phyloP scores from a whole-genome alignment of 2,888 invertebrate genomes.

The Ceriagrion tenellum region DNA sequence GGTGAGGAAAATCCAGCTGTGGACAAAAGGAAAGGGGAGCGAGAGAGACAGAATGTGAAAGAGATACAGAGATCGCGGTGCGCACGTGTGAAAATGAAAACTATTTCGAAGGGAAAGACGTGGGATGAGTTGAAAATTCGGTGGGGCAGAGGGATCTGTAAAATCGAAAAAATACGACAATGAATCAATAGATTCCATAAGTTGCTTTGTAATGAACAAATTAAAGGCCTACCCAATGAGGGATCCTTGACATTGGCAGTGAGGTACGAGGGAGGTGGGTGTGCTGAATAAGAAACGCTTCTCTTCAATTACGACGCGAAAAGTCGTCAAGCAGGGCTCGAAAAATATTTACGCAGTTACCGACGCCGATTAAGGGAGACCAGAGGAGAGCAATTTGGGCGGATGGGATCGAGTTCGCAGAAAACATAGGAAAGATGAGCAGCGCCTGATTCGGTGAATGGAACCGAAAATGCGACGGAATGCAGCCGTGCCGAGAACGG shows the following conservation, averaged over 20 bases:
- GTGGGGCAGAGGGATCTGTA: not conserved
- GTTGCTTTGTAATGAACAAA: not conserved
- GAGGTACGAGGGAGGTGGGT: not conserved
- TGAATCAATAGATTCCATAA: not conserved
- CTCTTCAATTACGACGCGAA: not conserved
- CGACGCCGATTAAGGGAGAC: not conserved
- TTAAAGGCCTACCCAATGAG: not conserved
- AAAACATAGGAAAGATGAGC: not conserved
- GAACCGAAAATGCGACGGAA: slow-evolving; percentile 13
- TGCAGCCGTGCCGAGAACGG: not conserved
- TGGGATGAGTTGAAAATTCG: not conserved
- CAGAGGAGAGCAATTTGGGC: not conserved
- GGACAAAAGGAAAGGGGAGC: not conserved
- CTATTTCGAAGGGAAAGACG: not conserved
- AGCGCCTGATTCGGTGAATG: not conserved
- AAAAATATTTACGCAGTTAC: not conserved
- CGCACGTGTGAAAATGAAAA: not conserved
- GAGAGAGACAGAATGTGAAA: not conserved
- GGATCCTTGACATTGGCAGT: not conserved
- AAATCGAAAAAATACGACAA: not conserved
- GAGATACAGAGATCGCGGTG: not conserved
- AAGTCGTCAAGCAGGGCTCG: not conserved
- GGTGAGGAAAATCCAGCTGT: not conserved
- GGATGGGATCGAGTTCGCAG: not conserved
- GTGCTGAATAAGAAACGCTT: not conserved